phyloP scores from a whole-genome alignment of 2,888 invertebrate species.

The Andrena bicolor region DNA sequence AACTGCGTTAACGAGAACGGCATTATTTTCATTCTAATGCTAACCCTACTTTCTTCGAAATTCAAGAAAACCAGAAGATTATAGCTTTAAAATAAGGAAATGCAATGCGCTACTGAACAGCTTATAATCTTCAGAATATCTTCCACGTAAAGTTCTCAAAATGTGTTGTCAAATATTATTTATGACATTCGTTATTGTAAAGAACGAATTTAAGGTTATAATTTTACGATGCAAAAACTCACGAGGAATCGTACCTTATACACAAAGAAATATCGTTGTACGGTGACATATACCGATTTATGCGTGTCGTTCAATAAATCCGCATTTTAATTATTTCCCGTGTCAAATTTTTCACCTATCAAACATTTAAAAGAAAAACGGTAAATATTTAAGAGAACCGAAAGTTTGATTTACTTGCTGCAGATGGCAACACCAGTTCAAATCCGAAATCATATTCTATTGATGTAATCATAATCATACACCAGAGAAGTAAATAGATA shows the following conservation, averaged over 20 bases:
- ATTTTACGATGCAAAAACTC: neutral
- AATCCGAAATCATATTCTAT: conserved; percentile 1
- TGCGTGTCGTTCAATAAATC: conserved; percentile 18
- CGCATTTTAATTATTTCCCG: conserved; percentile 34
- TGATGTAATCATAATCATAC: no score
- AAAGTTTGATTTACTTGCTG: conserved; percentile 31
- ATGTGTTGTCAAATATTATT: conserved; percentile 28
- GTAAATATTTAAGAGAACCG: conserved; percentile 57
- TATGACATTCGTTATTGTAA: conserved; percentile 29
- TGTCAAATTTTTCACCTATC: conserved; percentile 29
- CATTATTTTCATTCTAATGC: conserved; percentile 2
- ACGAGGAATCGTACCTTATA: conserved; percentile 35
- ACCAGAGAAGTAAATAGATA: no score
- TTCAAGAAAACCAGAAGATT: neutral
- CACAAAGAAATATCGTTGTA: conserved; percentile 11
- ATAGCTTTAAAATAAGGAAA: neutral
- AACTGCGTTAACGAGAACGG: neutral
- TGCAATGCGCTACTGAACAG: neutral
- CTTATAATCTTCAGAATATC: neutral
- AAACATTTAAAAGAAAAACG: conserved; percentile 56
- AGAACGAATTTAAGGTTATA: conserved; percentile 55
- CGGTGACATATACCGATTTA: conserved; percentile 1
- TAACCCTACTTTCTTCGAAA: conserved; percentile 8
- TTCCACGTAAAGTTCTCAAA: neutral
- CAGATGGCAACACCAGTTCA: conserved; percentile 58